Evolutionary conservation across 2,113 vertebrate genomes (phyloP).

Genomic region (Paradisaea rubra): DNA sequence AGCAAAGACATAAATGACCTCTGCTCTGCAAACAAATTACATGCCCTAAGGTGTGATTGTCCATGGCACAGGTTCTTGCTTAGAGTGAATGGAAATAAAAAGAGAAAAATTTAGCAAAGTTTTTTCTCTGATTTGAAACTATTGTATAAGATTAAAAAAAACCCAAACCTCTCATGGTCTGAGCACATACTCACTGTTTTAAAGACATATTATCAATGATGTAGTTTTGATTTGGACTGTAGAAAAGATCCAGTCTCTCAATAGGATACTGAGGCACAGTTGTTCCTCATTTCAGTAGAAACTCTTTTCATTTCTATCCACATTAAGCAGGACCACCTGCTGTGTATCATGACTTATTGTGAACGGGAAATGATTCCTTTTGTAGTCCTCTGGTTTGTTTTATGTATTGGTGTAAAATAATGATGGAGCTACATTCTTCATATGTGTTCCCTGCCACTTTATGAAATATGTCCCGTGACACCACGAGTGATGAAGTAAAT

Average conservation of each 20-base stretch:
- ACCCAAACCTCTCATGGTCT: neutral
- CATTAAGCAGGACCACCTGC: neutral
- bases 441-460: neutral
- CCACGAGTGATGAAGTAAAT: neutral
- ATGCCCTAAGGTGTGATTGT: neutral
- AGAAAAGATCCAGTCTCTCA: neutral
- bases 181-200: neutral
- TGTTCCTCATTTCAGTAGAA: neutral
- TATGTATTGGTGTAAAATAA: neutral
- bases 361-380: neutral
- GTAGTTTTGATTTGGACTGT: neutral
- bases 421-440: neutral
- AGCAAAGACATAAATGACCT: neutral
- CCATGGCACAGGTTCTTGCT: neutral
- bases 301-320: neutral
- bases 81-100: neutral
- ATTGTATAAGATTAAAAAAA: neutral
- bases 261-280: neutral
- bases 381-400: neutral
- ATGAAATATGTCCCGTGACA: neutral
- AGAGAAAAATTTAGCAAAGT: neutral
- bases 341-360: neutral
- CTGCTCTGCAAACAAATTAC: neutral
- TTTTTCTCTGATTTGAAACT: neutral
- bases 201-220: neutral